A percentile compares a stretch with the other conserved stretches of the same genome.
phyloP scores from a whole-genome alignment of 2,797 vertebrate species.

The Sebastes hubbsi region DNA sequence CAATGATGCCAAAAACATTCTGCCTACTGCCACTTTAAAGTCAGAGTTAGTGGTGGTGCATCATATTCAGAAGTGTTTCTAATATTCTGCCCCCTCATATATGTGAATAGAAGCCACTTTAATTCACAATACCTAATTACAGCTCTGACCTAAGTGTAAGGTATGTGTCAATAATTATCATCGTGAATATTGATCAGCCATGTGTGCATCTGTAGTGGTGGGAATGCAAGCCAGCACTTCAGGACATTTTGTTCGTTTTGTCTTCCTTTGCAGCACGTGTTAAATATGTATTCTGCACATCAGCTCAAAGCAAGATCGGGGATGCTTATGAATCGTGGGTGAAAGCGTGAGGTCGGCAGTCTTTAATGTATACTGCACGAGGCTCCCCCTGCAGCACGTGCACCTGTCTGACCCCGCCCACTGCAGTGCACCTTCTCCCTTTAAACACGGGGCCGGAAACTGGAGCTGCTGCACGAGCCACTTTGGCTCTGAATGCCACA shows the following conservation, averaged over 20 bases:
- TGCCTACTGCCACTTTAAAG: no score
- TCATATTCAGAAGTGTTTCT: no score
- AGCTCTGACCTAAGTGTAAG: not conserved
- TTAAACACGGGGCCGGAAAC: constrained; percentile 27
- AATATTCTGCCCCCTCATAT: no score
- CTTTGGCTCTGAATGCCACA: constrained; percentile 36
- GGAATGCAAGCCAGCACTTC: not conserved
- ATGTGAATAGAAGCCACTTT: no score
- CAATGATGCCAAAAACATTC: no score
- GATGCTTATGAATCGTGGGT: not conserved
- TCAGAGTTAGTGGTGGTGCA: no score
- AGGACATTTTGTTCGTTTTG: not conserved
- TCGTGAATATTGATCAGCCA: not conserved
- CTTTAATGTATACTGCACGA: constrained; percentile 18
- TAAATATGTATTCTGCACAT: not conserved
- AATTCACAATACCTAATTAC: not conserved
- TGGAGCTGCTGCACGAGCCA: constrained; percentile 33
- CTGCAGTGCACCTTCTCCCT: constrained; percentile 58
- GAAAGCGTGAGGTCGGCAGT: not conserved
- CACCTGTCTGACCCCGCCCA: constrained; percentile 61
- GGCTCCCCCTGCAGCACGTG: constrained; percentile 57
- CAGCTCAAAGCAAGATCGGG: not conserved
- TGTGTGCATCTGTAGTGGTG: not conserved
- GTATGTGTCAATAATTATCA: not conserved
- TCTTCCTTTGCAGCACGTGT: not conserved